These are phyloP conservation scores for Lasioglossum baleicum DNA, from an alignment of 1,140 invertebrate species.

Conservation along the genomic window DNA sequence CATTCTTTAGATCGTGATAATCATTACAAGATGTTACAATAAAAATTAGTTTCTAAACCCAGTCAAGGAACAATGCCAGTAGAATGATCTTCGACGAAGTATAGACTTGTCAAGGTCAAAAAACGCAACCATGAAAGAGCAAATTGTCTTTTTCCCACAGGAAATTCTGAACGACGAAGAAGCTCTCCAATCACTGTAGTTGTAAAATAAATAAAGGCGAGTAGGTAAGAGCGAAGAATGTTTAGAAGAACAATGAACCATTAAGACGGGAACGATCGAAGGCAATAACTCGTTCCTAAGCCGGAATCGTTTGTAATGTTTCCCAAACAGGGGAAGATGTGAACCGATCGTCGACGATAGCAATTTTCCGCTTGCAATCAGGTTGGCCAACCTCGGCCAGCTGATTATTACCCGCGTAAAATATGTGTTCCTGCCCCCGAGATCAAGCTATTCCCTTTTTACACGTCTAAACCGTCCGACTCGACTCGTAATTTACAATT, in stretches of 20 bases:
- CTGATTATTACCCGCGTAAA: constrained; percentile 24
- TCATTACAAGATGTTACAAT: no score
- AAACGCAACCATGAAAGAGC: no score
- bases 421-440: constrained; percentile 16
- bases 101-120: no score
- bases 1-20: no score
- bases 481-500: constrained; percentile 50
- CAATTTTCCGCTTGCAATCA: constrained; percentile 12
- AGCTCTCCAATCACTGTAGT: no score
- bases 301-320: not conserved
- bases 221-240: no score
- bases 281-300: not conserved
- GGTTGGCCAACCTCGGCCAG: constrained; percentile 5
- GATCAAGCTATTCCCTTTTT: constrained; percentile 35
- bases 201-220: no score
- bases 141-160: no score
- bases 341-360: constrained; percentile 14
- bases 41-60: no score
- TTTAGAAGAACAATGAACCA: not conserved
- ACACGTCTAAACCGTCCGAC: constrained; percentile 32
- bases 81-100: no score
- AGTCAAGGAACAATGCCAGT: no score
- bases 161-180: no score
- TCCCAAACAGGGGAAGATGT: not conserved
- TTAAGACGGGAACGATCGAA: not conserved